Evolutionary conservation across 2,113 vertebrate species (phyloP).

Genomic region (Chaetodon trifascialis): DNA sequence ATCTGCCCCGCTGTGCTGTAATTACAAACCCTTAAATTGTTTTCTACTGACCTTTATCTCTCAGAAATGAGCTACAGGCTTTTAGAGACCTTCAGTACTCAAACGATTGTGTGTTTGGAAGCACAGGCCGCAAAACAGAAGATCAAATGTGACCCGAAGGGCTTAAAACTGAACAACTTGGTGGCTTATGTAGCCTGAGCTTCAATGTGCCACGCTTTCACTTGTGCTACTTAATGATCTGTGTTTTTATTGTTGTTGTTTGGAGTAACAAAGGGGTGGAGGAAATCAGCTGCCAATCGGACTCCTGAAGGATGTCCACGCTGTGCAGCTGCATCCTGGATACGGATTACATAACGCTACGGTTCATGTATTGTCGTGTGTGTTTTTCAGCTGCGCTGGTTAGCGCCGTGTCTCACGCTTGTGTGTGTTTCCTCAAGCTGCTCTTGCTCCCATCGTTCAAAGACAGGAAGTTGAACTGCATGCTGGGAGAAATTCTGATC

Average conservation of each 20-base stretch:
- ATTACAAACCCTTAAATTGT: slow-evolving; percentile 43
- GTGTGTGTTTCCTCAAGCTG: slow-evolving; percentile 1
- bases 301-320: slow-evolving; percentile 30
- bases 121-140: background rate
- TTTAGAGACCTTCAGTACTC: slow-evolving; percentile 19
- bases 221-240: background rate
- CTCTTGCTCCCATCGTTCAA: slow-evolving; percentile 8
- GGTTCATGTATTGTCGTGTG: slow-evolving; percentile 29
- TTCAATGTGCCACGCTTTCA: background rate
- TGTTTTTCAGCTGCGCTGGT: slow-evolving; percentile 7
- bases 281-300: slow-evolving; percentile 43
- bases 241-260: slow-evolving; percentile 21
- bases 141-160: slow-evolving; percentile 11
- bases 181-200: background rate
- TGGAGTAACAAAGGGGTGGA: slow-evolving; percentile 29
- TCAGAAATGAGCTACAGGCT: slow-evolving; percentile 51
- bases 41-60: slow-evolving; percentile 38
- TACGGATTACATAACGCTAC: slow-evolving; percentile 41
- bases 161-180: slow-evolving; percentile 3
- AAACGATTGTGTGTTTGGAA: slow-evolving; percentile 33
- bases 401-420: background rate
- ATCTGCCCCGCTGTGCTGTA: slow-evolving; percentile 14
- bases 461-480: slow-evolving; percentile 4
- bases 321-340: slow-evolving; percentile 62
- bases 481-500: background rate